A percentile compares a stretch with the other conserved stretches of the same genome.
Conservation (phyloP, 2,888 invertebrate genomes). For the Caenorhabditis drosophilae region DNA sequence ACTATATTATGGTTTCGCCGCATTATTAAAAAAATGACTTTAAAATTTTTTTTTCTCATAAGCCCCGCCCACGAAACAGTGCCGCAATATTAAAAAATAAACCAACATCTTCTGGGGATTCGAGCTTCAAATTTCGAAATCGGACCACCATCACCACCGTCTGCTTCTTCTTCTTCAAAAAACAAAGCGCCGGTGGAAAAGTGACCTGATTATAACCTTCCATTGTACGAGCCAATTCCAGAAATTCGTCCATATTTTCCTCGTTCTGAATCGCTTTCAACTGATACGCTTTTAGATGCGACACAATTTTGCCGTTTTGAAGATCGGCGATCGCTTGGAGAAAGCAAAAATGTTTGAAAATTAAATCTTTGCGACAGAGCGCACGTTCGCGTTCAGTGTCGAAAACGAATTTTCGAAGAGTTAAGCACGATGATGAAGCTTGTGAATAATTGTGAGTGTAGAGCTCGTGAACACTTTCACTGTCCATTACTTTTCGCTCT, state of each 20-base stretch:
- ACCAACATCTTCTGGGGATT: conserved; percentile 25
- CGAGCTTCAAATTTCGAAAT: conserved; percentile 16
- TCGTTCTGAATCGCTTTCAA: conserved; percentile 92
- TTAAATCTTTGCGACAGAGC: conserved; percentile 77
- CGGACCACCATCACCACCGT: conserved; percentile 22
- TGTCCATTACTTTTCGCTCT: conserved; percentile 90
- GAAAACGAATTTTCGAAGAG: conserved; percentile 74
- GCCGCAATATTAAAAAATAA: background rate
- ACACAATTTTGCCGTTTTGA: conserved; percentile 67
- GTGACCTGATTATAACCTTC: conserved; percentile 91
- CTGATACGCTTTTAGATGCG: conserved; percentile 81
- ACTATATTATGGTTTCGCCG: no score
- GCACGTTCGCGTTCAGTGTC: conserved; percentile 46
- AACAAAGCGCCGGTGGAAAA: conserved; percentile 84
- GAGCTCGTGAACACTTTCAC: conserved; percentile 93
- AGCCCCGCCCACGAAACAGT: no score
- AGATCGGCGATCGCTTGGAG: conserved; percentile 65
- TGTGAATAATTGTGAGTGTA: conserved; percentile 99
- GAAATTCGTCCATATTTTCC: conserved; percentile 84
- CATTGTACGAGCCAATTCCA: conserved; percentile 82
- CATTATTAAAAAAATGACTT: no score
- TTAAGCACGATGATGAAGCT: conserved; percentile 90
- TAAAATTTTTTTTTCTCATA: no score
- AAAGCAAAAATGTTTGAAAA: conserved; percentile 76
- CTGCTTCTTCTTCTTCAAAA: conserved; percentile 13